Base-by-base conservation (phyloP, 2,113 vertebrate species). In the Indicator maculatus region DNA sequence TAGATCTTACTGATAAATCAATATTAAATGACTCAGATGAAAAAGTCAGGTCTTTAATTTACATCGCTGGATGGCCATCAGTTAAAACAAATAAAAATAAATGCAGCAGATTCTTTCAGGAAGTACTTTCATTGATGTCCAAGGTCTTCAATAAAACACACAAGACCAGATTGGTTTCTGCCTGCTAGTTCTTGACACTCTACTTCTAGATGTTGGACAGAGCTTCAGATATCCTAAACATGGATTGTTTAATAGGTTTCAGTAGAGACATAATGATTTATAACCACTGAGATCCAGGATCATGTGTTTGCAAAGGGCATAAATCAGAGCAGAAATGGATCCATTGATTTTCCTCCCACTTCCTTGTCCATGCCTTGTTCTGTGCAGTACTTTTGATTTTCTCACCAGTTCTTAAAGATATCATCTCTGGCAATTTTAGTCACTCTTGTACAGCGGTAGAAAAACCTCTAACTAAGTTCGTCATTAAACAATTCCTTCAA, bases 11-110 rank as follows among this genome's bases (percentile, higher is more conserved):
- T 59, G 86, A 75, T 60, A 88, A 74, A 24, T 17, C n/a, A 56
- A 63, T 67, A 85, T 78, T 83, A 95, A 93, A 39, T 70, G 65
- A 93, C 38, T 92, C 24, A 41, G 67, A 69, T 45, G 27, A 79
- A 89, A 90, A 78, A 78, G 59, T 16, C 31, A 53, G 12, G 12
- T 4, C 44, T 93, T 64, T 91, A 30, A 60, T 74, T 73, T 85
- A 56, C 24, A 80, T 67, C 15, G 5, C 31, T 30, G 45, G 38
- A 19, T 72, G 28, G 67, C 58, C 50, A 50, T 12, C 11, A 83
- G 5, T 44, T 14, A 81, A 90, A 83, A 58, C 7, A 24, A 70
- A 26, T 28, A 64, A 84, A 89, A 80, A 61, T 18, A 79, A 77
- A 47, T 3, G 28, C 3, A 31, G 14, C 3, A 1, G 16, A 36